Percentiles rank a stretch among this genome's conserved stretches.
Conservation (phyloP, 2,113 vertebrate genomes). For the Urocynchramus pylzowi region DNA sequence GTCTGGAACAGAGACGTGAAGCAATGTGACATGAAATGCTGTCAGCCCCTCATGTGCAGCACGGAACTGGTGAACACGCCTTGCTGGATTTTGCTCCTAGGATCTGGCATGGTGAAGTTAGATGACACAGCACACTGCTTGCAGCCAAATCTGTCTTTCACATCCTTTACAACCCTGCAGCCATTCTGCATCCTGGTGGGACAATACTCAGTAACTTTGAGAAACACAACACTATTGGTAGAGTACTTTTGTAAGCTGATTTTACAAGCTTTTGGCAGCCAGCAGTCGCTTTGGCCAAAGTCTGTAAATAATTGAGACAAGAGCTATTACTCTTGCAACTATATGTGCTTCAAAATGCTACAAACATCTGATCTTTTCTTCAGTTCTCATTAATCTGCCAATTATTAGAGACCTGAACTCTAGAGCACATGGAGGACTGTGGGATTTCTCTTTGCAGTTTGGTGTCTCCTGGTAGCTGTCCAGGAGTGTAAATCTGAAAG, state of each 20-base stretch:
- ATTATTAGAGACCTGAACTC: background rate
- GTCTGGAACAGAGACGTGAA: background rate
- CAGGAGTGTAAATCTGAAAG: background rate
- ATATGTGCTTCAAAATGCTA: background rate
- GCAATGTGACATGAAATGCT: rapidly evolving
- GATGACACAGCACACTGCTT: rapidly evolving
- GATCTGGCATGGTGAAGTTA: background rate
- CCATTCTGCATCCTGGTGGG: background rate
- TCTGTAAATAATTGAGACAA: background rate
- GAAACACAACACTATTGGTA: background rate
- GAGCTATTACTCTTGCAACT: background rate
- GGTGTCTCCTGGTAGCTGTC: background rate
- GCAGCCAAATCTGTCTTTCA: background rate
- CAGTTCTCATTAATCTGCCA: background rate
- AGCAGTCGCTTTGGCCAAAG: background rate
- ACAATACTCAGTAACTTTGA: background rate
- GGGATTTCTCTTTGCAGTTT: background rate
- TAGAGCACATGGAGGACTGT: background rate
- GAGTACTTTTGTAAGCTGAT: background rate
- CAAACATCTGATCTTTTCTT: background rate
- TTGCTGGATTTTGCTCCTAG: background rate
- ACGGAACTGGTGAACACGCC: background rate
- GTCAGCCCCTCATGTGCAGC: background rate
- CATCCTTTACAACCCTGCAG: background rate
- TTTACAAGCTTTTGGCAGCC: background rate